These are phyloP conservation scores for Chrysotoxum bicinctum DNA, from an alignment of 2,888 invertebrate genomes.

Conservation along the genomic window DNA sequence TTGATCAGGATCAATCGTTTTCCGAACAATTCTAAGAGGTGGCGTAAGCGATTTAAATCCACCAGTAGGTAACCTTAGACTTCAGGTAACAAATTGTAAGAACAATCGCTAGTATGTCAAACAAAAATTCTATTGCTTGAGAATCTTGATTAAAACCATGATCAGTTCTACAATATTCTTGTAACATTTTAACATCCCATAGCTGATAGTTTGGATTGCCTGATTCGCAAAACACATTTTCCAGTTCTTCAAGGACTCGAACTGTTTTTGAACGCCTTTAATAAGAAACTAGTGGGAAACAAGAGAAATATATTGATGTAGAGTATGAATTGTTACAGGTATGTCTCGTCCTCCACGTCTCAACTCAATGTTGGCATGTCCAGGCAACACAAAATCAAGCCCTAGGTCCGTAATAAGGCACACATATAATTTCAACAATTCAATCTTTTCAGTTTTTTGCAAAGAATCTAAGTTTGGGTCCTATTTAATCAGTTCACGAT, in stretches of 20 bases:
- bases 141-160: conserved; percentile 99
- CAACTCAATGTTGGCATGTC: conserved; percentile 94
- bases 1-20: conserved; percentile 95
- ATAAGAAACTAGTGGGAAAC: conserved; percentile 97
- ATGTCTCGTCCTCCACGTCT: conserved; percentile 95
- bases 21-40: conserved; percentile 97
- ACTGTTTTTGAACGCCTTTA: conserved; percentile 97
- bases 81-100: conserved; percentile 99
- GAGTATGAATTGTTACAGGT: conserved; percentile 94
- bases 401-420: conserved; percentile 95
- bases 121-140: conserved; percentile 95
- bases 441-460: conserved; percentile 87
- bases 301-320: conserved; percentile 96
- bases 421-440: conserved; percentile 91
- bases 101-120: conserved; percentile 96
- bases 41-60: conserved; percentile 98
- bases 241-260: conserved; percentile 98
- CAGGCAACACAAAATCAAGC: conserved; percentile 97
- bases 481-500: conserved; percentile 85
- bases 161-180: conserved; percentile 97
- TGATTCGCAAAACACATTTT: conserved; percentile 94
- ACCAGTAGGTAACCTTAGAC: conserved; percentile 98
- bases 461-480: conserved; percentile 85
- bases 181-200: conserved; percentile 94
- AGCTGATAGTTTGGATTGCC: conserved; percentile 82